phyloP scores from a whole-genome alignment of 2,797 vertebrate genomes.

The Urosaurus nigricauda region DNA sequence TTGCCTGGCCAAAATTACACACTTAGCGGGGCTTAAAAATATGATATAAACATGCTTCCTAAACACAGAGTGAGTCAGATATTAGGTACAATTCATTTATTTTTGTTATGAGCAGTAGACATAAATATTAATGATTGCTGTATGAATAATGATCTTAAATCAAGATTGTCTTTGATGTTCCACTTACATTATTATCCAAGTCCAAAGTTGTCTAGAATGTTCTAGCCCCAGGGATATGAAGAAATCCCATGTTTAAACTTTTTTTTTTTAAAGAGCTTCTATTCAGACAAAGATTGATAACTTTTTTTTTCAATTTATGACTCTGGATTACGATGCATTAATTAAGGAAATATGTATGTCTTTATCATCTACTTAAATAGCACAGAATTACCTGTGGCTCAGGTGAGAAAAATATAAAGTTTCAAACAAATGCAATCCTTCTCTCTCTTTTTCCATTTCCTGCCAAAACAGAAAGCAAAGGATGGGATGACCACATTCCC shows the following conservation, averaged over 20 bases:
- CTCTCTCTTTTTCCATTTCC: no score
- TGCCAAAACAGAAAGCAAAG: no score
- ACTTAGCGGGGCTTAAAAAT: background rate
- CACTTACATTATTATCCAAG: background rate
- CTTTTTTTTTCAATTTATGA: background rate
- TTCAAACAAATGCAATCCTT: no score
- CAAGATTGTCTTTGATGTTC: background rate
- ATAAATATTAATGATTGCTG: background rate
- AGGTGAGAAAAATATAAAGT: no score
- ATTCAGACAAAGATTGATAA: background rate
- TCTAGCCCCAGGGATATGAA: background rate
- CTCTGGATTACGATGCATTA: background rate
- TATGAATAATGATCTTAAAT: background rate
- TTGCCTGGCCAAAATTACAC: background rate
- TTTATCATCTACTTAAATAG: background rate
- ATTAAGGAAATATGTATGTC: background rate
- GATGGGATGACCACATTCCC: no score
- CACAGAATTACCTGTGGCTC: background rate
- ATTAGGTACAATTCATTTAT: background rate
- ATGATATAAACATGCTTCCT: background rate
- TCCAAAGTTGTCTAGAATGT: background rate
- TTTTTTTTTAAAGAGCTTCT: background rate
- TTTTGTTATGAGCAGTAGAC: conserved; percentile 6
- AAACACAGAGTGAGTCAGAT: background rate
- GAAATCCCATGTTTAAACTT: conserved; percentile 12